A percentile compares a stretch with the other conserved stretches of the same genome.
phyloP scores from a whole-genome alignment of 2,888 invertebrate species.

The Archips crataeganus region DNA sequence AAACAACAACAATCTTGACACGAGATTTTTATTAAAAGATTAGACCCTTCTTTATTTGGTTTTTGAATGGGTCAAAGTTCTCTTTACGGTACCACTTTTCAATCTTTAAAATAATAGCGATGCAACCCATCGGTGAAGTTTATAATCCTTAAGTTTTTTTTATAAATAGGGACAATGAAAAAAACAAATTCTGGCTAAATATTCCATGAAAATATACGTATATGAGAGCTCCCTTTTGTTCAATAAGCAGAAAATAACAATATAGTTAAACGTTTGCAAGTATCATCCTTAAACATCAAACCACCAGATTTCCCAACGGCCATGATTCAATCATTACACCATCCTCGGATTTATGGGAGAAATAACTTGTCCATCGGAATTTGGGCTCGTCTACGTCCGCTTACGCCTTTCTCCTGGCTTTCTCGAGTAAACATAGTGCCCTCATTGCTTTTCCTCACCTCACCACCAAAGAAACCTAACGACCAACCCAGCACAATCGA shows the following conservation, averaged over 20 bases:
- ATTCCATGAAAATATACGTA: too few relatives aligned
- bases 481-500: neutral
- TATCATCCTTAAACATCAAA: neutral
- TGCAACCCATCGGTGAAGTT: too few relatives aligned
- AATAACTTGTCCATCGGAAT: conserved; percentile 75
- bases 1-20: too few relatives aligned
- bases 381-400: conserved; percentile 61
- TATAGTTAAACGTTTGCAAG: neutral
- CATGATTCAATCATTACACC: conserved; percentile 39
- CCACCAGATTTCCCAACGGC: conserved; percentile 19
- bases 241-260: neutral
- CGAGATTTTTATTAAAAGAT: too few relatives aligned
- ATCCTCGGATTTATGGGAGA: conserved; percentile 45
- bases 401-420: conserved; percentile 77
- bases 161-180: too few relatives aligned
- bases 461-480: conserved; percentile 47
- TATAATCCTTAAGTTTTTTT: too few relatives aligned
- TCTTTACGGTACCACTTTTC: too few relatives aligned
- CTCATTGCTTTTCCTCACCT: conserved; percentile 53
- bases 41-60: too few relatives aligned
- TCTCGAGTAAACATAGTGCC: conserved; percentile 72
- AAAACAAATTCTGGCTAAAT: too few relatives aligned
- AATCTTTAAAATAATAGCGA: too few relatives aligned
- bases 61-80: too few relatives aligned
- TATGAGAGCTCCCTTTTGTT: too few relatives aligned